These are phyloP conservation scores for Aradus depressus DNA, from an alignment of 2,888 invertebrate genomes.

Conservation along the genomic window DNA sequence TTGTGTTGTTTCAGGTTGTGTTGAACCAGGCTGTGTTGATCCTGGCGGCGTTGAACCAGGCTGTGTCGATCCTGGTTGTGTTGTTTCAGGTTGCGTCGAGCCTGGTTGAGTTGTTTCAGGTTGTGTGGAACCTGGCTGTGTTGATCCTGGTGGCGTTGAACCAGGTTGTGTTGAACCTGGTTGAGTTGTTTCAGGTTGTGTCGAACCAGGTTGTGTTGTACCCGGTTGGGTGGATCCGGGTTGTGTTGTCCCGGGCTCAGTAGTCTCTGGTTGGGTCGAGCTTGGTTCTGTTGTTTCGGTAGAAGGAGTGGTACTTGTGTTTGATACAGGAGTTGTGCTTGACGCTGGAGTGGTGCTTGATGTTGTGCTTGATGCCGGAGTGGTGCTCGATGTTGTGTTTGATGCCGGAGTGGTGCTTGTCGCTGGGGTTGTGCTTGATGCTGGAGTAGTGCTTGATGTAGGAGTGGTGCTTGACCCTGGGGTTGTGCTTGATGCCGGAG, in stretches of 20 bases:
- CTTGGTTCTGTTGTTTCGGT: too few species aligned
- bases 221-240: conserved; percentile 27
- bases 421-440: conserved; percentile 20
- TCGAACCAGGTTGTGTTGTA: conserved; percentile 29
- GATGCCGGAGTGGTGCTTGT: too few species aligned
- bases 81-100: conserved; percentile 15
- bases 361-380: too few species aligned
- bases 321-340: conserved; percentile 10
- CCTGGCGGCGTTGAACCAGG: conserved; percentile 9
- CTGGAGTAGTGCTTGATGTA: conserved; percentile 22
- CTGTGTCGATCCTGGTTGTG: conserved; percentile 15
- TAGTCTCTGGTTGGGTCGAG: conserved; percentile 30
- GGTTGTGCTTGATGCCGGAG: conserved; percentile 31
- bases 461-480: conserved; percentile 29
- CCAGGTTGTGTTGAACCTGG: conserved; percentile 30
- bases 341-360: too few species aligned
- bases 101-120: conserved; percentile 30
- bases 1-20: conserved; percentile 18
- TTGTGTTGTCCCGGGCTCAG: conserved; percentile 28
- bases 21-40: conserved; percentile 11
- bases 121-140: conserved; percentile 31
- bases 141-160: conserved; percentile 32
- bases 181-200: conserved; percentile 30
- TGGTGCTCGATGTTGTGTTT: too few species aligned
- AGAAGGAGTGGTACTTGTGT: conserved; percentile 25